These are phyloP conservation scores for Drosophila takahashii DNA, from an alignment of 1,140 invertebrate genomes.

Conservation along the genomic window DNA sequence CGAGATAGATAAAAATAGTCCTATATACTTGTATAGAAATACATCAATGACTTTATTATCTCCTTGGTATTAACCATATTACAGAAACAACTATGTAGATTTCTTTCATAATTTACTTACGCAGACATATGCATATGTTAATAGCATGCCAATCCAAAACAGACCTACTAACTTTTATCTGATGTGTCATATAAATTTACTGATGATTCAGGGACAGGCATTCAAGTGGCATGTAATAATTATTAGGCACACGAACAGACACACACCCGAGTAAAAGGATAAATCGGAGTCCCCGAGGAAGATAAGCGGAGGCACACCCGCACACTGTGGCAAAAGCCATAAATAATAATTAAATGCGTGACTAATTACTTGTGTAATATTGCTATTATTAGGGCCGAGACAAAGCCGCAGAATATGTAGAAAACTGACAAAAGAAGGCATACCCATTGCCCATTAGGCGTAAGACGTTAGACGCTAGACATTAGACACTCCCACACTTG, in stretches of 20 bases:
- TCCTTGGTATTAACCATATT: constrained; percentile 8
- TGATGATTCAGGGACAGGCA: constrained; percentile 28
- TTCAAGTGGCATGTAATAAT: constrained; percentile 45
- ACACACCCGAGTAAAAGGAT: constrained; percentile 3
- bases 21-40: background rate
- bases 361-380: constrained; percentile 83
- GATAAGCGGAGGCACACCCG: constrained; percentile 19
- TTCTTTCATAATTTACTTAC: constrained; percentile 34
- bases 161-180: constrained; percentile 34
- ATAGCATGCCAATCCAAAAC: constrained; percentile 38
- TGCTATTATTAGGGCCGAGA: constrained; percentile 68
- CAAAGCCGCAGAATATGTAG: constrained; percentile 44
- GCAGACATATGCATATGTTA: constrained; percentile 25
- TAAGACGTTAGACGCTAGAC: background rate
- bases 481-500: constrained; percentile 9
- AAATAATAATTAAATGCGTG: constrained; percentile 84
- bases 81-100: constrained; percentile 16
- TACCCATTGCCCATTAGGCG: constrained; percentile 1
- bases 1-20: background rate
- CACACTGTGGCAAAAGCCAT: constrained; percentile 36
- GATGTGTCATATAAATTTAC: constrained; percentile 31
- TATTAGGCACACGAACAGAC: constrained; percentile 21
- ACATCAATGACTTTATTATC: background rate
- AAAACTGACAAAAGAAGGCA: constrained; percentile 54
- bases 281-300: constrained; percentile 27